Percentiles rank a stretch among this genome's conserved stretches.
Evolutionary conservation across 2,797 vertebrate species (phyloP).

Genomic region (Crenuchus spilurus): DNA sequence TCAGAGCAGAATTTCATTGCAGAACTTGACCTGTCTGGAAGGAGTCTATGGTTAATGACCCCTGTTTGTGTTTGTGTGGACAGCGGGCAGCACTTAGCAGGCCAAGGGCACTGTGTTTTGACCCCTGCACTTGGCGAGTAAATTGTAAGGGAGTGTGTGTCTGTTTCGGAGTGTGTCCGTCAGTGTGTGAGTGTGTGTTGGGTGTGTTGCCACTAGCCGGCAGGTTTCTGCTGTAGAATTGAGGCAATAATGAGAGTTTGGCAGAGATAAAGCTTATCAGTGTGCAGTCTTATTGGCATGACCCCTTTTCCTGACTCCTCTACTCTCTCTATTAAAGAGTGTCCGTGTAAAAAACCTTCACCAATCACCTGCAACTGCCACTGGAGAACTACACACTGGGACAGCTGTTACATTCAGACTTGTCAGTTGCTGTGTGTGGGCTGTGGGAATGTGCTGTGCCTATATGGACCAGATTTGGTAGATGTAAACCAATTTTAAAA

Average conservation of each 20-base stretch:
- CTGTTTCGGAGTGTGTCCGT: conserved; percentile 21
- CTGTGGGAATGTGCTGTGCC: background rate
- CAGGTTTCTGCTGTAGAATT: conserved; percentile 54
- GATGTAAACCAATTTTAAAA: no score
- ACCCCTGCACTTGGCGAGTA: conserved; percentile 54
- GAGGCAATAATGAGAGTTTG: conserved; percentile 61
- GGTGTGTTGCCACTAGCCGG: conserved; percentile 33
- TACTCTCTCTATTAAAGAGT: conserved; percentile 49
- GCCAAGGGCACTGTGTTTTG: conserved; percentile 27
- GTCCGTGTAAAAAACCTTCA: background rate
- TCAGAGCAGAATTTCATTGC: no score
- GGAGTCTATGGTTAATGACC: conserved; percentile 9
- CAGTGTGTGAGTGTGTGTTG: conserved; percentile 19
- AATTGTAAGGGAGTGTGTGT: conserved; percentile 38
- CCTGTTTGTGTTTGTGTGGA: background rate
- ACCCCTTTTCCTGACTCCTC: conserved; percentile 48
- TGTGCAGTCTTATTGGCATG: conserved; percentile 56
- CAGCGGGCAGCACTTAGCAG: conserved; percentile 19
- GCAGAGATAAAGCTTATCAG: conserved; percentile 65
- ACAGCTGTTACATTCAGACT: background rate
- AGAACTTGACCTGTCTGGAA: conserved; percentile 8
- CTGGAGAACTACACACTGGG: background rate
- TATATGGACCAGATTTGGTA: background rate
- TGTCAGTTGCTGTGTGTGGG: background rate
- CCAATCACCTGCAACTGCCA: background rate